These are phyloP conservation scores for Argyra leucocephala DNA, from an alignment of 2,888 invertebrate genomes.

Conservation along the genomic window DNA sequence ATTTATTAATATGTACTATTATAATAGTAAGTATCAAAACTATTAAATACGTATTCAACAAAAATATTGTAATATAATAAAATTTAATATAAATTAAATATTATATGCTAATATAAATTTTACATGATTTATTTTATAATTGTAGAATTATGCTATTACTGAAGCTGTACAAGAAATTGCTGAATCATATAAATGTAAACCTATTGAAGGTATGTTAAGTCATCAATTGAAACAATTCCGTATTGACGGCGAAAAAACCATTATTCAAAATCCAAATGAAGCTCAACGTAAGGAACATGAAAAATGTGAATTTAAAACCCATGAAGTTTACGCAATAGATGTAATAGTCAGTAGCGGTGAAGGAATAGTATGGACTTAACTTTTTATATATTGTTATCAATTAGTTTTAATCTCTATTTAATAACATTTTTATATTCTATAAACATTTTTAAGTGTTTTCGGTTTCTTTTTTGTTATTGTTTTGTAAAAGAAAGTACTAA, in stretches of 20 bases:
- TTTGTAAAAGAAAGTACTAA: conserved; percentile 7
- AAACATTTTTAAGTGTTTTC: no score
- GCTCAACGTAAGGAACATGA: conserved; percentile 95
- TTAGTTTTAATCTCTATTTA: background rate
- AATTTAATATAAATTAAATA: no score
- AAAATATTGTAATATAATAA: no score
- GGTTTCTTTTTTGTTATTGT: conserved; percentile 11
- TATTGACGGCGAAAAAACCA: conserved; percentile 96
- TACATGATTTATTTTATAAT: no score
- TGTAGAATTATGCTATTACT: conserved; percentile 79
- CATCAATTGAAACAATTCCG: conserved; percentile 93
- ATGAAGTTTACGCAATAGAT: conserved; percentile 98
- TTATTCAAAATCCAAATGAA: conserved; percentile 95
- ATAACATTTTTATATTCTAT: background rate
- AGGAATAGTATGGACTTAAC: conserved; percentile 76
- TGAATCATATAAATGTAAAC: conserved; percentile 90
- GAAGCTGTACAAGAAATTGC: conserved; percentile 88
- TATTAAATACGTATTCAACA: no score
- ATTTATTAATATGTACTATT: no score
- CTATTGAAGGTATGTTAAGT: conserved; percentile 91
- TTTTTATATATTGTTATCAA: conserved; percentile 23
- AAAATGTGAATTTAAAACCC: conserved; percentile 86
- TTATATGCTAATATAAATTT: no score
- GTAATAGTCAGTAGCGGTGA: conserved; percentile 94
- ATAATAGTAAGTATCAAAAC: no score